phyloP scores from a whole-genome alignment of 35 echinoderm and acorn worm species.

The Antedon bifida region DNA sequence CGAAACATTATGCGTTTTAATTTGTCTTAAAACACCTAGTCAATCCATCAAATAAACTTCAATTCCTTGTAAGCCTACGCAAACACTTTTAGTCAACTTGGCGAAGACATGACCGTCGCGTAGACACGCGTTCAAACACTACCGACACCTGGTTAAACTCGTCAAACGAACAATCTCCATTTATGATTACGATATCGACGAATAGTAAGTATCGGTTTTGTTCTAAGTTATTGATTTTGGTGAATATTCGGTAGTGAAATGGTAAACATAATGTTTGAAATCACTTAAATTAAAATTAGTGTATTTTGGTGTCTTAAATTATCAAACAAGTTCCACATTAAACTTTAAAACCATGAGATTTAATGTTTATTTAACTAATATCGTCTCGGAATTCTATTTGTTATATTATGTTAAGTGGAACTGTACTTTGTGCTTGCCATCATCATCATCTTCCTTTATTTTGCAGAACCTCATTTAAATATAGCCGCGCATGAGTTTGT shows the following conservation, averaged over 20 bases:
- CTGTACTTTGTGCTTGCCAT: too few species aligned
- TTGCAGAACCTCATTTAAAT: too few species aligned
- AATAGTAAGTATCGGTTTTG: background rate
- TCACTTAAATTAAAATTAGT: background rate
- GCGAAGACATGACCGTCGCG: background rate
- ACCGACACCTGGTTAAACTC: background rate
- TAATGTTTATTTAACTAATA: too few species aligned
- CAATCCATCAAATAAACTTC: background rate
- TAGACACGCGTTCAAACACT: background rate
- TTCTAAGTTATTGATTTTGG: background rate
- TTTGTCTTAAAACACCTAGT: background rate
- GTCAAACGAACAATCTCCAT: too few species aligned
- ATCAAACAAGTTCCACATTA: too few species aligned
- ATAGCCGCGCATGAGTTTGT: too few species aligned
- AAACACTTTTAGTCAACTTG: background rate
- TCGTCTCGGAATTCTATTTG: too few species aligned
- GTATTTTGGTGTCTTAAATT: too few species aligned
- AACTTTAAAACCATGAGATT: too few species aligned
- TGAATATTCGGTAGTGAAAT: background rate
- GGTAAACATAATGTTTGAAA: background rate
- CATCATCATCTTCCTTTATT: too few species aligned
- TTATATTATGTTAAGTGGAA: too few species aligned
- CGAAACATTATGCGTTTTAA: background rate
- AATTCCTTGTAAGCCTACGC: background rate
- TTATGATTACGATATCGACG: background rate